Base-by-base conservation (phyloP, 2,797 vertebrate species). In the Gephyroberyx darwinii region DNA sequence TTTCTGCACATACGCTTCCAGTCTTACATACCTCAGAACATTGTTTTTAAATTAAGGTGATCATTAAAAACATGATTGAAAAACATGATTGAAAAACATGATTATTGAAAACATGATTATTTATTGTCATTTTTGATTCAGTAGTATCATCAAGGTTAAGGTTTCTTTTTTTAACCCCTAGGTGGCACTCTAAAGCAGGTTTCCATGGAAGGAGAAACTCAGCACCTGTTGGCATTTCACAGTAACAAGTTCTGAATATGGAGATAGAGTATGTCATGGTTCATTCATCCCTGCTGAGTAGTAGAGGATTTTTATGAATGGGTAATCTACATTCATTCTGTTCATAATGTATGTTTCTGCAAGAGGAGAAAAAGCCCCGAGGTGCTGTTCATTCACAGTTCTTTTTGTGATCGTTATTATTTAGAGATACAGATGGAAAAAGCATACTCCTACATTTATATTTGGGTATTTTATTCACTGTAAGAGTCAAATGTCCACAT, bases 111-210 rank as follows among this genome's bases (percentile, higher is more conserved):
- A 50, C 6, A 55, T 22, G 0, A 31, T 3, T 31, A 0, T 31
- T 59, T 30, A 26, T 8, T 51, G 5, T 17, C 10, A 26, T 61
- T 4, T 61, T 14, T 20, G 2, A 8, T 10, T 56, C 10, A 22
- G 7, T 31, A 22, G 13, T 63, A 5, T 19, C 8, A 35, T 53
- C 6, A 14, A 26, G 14, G 19, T 48, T 4, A 1, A 10, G 4
- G 17, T 30, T 56, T 53, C 3, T 56, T 13, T 59, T 35, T 13
- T 6, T 0, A 57, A 13, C 84, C 86, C 57, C 26, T 81, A 86
- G 86, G 60, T 81, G 84, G 74, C 82, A 58, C 53, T 70, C 55
- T 77, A 43, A 69, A 57, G 33, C 47, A 41, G 58, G 10, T 35
- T 37, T 52, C 35, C 43, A n/a, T 30, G 17, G 14, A 45, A 5